Evolutionary conservation across 2,888 invertebrate species (phyloP), one percentile per base, ranked within the genome.

Genomic region (Pollenia labialis): DNA sequence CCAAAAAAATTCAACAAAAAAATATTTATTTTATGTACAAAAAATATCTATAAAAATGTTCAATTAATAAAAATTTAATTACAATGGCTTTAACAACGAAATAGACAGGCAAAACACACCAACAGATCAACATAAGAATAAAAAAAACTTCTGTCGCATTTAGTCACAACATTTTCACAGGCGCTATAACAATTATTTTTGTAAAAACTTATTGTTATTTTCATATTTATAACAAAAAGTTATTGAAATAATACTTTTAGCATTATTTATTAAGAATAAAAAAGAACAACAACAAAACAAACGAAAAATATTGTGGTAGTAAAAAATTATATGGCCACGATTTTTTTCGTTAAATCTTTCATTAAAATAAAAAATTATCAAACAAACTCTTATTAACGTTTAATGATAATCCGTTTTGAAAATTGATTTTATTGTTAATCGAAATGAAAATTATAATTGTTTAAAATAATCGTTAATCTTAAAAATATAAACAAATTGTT

Each of bases 111-210:
- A 23, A 2, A 23, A 23, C 32, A 32, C 32, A 32, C 32, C 12
- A 14, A 12, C 16, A 18, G 46, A 18, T 14, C 6, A 58, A 11
- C 12, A 32, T 12, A 50, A 32, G 6, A 42, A 58, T 0, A 58
- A 62, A 44, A 50, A 72, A 66, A 46, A 68, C 12, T 58, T 11
- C 18, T 77, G 74, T 64, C 76, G 16, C 76, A 54, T 52, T 71
- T 12, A 60, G 44, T 44, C 42, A 42, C 56, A 60, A 66, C 64
- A 76, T 44, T 62, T 75, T 75, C 50, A 42, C 54, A 46, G 54
- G 4, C 18, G n/a, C 40, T 12, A 42, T 16, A 71, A 48, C 11
- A 54, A 32, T 66, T 54, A 44, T 66, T 75, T 75, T 60, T n/a
- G 10, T 23, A 2, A n/a, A 46, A 32, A 8, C 14, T 23, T 23